These are phyloP conservation scores for Drosophila kurseongensis DNA, from an alignment of 1,140 invertebrate genomes.

Conservation along the genomic window DNA sequence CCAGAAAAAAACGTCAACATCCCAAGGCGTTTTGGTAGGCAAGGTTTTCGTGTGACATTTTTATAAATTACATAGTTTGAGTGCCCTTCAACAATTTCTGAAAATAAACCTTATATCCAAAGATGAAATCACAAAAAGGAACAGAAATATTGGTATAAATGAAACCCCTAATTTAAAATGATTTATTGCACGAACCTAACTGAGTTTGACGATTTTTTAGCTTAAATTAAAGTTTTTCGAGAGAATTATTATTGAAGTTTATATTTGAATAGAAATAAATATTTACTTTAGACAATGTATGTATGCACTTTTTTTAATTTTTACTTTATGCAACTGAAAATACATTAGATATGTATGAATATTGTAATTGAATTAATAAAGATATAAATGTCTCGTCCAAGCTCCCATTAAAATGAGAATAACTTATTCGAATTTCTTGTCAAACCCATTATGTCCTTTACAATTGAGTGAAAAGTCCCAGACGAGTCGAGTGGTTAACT, in stretches of 20 bases:
- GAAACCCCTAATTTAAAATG: background rate
- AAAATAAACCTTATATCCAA: slow-evolving; percentile 4
- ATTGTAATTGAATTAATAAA: background rate
- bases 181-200: background rate
- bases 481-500: slow-evolving; percentile 5
- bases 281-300: no score
- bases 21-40: background rate
- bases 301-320: no score
- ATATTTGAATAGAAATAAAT: no score
- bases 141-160: background rate
- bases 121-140: background rate
- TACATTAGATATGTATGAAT: no score
- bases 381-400: background rate
- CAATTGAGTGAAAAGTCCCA: slow-evolving; percentile 16
- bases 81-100: slow-evolving; percentile 7
- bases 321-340: no score
- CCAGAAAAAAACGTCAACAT: background rate
- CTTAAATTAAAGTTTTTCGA: no score
- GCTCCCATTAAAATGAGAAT: background rate
- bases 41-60: slow-evolving; percentile 13
- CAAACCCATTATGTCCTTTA: slow-evolving; percentile 1
- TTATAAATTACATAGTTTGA: slow-evolving; percentile 3
- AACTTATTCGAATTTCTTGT: background rate
- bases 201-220: background rate
- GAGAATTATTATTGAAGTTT: no score